A percentile compares a stretch with the other conserved stretches of the same genome.
phyloP scores from a whole-genome alignment of 2,797 vertebrate species.

The Cuniculus paca region DNA sequence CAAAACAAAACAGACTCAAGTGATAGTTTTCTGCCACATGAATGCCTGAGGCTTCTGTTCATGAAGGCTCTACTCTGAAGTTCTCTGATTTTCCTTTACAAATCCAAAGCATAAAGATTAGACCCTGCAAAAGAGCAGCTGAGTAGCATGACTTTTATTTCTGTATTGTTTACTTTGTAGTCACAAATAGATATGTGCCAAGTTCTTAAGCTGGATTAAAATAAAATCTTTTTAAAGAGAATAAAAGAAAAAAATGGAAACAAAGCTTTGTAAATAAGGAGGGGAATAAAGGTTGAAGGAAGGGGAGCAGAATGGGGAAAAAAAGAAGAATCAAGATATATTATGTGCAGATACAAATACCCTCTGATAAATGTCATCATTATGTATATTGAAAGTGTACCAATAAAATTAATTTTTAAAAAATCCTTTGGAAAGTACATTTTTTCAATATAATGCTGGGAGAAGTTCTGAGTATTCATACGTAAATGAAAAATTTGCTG shows the following conservation, averaged over 20 bases:
- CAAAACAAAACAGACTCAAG: not conserved
- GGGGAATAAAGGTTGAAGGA: not conserved
- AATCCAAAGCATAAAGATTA: not conserved
- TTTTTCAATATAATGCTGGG: not conserved
- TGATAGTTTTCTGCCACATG: not conserved
- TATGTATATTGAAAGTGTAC: not conserved
- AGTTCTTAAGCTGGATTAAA: conserved; percentile 2
- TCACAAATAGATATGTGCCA: not conserved
- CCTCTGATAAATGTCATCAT: not conserved
- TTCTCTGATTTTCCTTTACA: not conserved
- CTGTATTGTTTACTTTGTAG: not conserved
- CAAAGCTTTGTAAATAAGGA: not conserved
- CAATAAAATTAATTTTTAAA: not conserved
- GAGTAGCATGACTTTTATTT: not conserved
- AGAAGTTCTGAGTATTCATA: not conserved
- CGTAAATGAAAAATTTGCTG: conserved; percentile 2
- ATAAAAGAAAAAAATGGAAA: not conserved
- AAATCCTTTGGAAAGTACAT: not conserved
- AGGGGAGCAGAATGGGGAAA: not conserved
- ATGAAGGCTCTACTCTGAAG: not conserved
- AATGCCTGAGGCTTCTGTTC: not conserved
- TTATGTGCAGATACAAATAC: not conserved
- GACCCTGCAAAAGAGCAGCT: not conserved
- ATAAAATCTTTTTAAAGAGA: not conserved
- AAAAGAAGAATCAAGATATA: not conserved